Conservation (phyloP, 2,797 vertebrate species). For the Hypotaenidia philippensis region DNA sequence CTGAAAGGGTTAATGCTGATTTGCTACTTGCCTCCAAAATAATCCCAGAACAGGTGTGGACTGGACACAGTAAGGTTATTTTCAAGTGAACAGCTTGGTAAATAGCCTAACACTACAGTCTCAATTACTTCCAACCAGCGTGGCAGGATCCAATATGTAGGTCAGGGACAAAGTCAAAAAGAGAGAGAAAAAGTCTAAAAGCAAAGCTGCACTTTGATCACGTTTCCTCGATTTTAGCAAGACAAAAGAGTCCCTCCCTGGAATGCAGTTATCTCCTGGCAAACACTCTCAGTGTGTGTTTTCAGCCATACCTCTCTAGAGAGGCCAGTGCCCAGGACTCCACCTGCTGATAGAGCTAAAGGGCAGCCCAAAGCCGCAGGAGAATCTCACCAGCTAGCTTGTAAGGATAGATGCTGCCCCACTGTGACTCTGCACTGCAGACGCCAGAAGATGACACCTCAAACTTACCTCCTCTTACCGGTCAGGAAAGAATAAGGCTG, state of each 20-base stretch:
- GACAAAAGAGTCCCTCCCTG: conserved; percentile 61
- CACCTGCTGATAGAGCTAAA: neutral
- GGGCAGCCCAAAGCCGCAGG: neutral
- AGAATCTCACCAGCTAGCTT: neutral
- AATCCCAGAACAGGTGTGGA: conserved; percentile 46
- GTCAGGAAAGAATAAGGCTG: neutral
- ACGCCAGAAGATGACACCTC: neutral
- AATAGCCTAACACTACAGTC: conserved; percentile 47
- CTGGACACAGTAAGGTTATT: conserved; percentile 60
- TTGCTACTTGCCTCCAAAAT: conserved; percentile 19
- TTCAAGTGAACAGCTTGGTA: conserved; percentile 70
- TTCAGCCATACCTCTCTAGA: neutral
- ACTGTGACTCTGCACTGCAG: neutral
- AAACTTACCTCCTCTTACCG: neutral
- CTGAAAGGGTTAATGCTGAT: conserved; percentile 23
- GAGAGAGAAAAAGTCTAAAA: conserved; percentile 44
- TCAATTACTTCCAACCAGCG: conserved; percentile 63
- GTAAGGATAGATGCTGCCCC: too few species aligned
- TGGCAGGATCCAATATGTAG: conserved; percentile 65
- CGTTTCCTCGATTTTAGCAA: conserved; percentile 57
- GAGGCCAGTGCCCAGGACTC: conserved; percentile 5
- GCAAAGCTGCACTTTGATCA: conserved; percentile 58
- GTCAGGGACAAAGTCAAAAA: conserved; percentile 75
- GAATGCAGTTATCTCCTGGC: conserved; percentile 64
- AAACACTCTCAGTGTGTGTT: conserved; percentile 4